A percentile compares a stretch with the other conserved stretches of the same genome.
Evolutionary conservation across 2,797 vertebrate species (phyloP).

Genomic region (Neomorphus geoffroyi): DNA sequence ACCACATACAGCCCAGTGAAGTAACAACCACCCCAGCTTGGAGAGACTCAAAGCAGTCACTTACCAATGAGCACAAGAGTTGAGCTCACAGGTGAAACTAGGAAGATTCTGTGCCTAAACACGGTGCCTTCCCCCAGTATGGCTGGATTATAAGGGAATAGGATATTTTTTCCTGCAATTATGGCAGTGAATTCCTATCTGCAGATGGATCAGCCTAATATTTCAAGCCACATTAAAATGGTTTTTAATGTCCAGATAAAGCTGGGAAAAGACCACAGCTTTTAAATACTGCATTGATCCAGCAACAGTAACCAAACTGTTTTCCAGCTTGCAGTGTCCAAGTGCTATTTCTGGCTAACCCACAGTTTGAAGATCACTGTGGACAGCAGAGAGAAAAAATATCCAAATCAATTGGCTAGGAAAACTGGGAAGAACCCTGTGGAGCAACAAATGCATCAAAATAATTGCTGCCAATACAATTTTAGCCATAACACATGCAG

Average conservation of each 20-base stretch:
- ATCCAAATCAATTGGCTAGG: constrained; percentile 16
- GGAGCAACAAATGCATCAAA: constrained; percentile 52
- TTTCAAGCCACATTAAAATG: not conserved
- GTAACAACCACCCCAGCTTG: no score
- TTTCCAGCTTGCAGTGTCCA: constrained; percentile 25
- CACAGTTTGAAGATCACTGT: constrained; percentile 12
- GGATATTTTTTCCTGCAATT: not conserved
- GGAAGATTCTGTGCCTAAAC: not conserved
- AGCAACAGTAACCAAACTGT: constrained; percentile 20
- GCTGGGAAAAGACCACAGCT: not conserved
- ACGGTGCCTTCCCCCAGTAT: not conserved
- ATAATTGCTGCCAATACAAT: constrained; percentile 66
- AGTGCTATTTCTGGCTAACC: constrained; percentile 49
- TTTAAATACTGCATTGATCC: constrained; percentile 21
- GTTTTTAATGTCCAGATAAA: not conserved
- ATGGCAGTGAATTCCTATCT: not conserved
- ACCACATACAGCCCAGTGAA: rapidly evolving
- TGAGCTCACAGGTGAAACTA: not conserved
- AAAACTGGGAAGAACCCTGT: constrained; percentile 37
- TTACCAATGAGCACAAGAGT: not conserved
- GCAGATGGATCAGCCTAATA: not conserved
- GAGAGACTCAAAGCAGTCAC: not conserved
- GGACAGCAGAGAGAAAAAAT: constrained; percentile 9
- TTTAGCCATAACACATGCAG: constrained; percentile 35
- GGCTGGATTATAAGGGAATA: not conserved